Percentiles rank a stretch among this genome's conserved stretches.
Evolutionary conservation across 1,140 invertebrate species (phyloP).

Genomic region (Globodera ellingtonae): DNA sequence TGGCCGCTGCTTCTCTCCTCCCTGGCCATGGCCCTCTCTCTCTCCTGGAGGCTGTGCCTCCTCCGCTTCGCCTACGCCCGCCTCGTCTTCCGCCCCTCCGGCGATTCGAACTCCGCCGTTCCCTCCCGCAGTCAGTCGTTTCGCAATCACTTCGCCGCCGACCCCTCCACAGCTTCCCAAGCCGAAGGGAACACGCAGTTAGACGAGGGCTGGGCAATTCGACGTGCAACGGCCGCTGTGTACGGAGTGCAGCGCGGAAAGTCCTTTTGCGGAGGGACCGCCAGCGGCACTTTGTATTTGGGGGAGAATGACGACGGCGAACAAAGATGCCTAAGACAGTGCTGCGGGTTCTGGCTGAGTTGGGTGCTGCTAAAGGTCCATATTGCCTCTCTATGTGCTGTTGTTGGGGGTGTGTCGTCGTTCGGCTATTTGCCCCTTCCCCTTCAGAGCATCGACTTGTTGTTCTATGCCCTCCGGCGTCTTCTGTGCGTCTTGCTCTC

Average conservation of each 20-base stretch:
- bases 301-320: background rate
- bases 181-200: constrained; percentile 35
- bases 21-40: constrained; percentile 42
- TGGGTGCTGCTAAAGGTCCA: constrained; percentile 12
- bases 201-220: constrained; percentile 57
- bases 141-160: constrained; percentile 38
- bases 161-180: constrained; percentile 4
- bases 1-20: constrained; percentile 59
- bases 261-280: constrained; percentile 10
- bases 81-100: constrained; percentile 32
- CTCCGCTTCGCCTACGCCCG: constrained; percentile 60
- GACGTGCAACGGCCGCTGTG: constrained; percentile 46
- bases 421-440: background rate
- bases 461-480: constrained; percentile 17
- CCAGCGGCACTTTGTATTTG: constrained; percentile 23
- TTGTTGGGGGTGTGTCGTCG: background rate
- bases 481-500: constrained; percentile 39
- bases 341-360: constrained; percentile 15
- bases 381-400: too few species aligned
- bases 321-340: background rate
- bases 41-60: constrained; percentile 58
- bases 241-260: constrained; percentile 42
- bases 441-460: background rate
- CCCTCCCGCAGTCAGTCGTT: constrained; percentile 42
- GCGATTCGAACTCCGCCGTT: constrained; percentile 23